These are phyloP conservation scores for Pyxicephalus adspersus DNA, from an alignment of 2,113 vertebrate genomes.

Conservation along the genomic window DNA sequence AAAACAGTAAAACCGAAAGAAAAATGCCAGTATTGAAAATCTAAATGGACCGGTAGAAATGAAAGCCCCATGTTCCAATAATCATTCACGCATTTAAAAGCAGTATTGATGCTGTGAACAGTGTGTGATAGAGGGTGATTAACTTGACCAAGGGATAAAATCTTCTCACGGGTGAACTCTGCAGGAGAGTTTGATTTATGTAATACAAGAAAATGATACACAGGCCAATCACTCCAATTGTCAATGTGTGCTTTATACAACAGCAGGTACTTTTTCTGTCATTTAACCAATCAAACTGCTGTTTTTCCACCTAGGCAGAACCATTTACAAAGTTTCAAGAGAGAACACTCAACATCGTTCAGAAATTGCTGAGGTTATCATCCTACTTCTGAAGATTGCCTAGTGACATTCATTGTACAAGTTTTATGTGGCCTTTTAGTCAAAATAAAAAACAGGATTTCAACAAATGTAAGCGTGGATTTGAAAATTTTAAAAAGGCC, in stretches of 20 bases:
- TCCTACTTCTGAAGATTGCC: background rate
- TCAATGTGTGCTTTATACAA: background rate
- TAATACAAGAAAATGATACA: constrained; percentile 12
- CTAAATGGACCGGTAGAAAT: background rate
- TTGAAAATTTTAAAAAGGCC: too few relatives aligned
- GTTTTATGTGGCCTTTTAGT: background rate
- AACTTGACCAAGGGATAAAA: background rate
- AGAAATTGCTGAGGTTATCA: background rate
- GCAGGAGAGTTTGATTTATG: background rate
- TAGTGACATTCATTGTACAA: background rate
- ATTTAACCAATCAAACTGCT: constrained; percentile 29
- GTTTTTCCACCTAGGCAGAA: constrained; percentile 9
- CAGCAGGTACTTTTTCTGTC: background rate
- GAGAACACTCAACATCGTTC: background rate
- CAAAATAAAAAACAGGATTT: background rate
- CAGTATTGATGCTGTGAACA: background rate
- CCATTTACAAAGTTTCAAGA: background rate
- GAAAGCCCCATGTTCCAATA: background rate
- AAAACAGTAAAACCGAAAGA: background rate
- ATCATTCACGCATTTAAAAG: background rate
- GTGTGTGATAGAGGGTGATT: background rate
- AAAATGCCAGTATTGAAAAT: background rate
- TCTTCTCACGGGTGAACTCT: constrained; percentile 1
- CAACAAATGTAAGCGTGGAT: background rate
- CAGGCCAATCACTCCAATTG: constrained; percentile 25